Percentiles rank a stretch among this genome's conserved stretches.
Evolutionary conservation across 1,140 invertebrate genomes (phyloP).

Genomic region (Limonius californicus): DNA sequence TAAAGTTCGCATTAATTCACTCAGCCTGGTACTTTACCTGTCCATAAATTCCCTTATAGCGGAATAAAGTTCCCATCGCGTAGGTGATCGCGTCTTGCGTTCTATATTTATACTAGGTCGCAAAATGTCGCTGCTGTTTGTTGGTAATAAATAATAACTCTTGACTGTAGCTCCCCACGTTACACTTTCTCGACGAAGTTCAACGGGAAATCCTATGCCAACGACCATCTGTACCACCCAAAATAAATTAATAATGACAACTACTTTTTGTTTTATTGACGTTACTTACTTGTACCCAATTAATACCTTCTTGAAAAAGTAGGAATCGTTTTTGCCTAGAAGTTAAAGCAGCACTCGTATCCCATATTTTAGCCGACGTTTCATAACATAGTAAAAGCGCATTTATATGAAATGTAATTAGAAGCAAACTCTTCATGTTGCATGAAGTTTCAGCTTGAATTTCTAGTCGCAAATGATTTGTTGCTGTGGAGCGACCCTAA

Average conservation of each 20-base stretch:
- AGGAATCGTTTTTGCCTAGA: slow-evolving; percentile 35
- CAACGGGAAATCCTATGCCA: slow-evolving; percentile 40
- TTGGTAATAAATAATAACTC: slow-evolving; percentile 41
- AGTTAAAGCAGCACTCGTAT: slow-evolving; percentile 32
- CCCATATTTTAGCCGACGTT: slow-evolving; percentile 1
- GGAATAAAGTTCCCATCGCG: slow-evolving; percentile 44
- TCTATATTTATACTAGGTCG: slow-evolving; percentile 33
- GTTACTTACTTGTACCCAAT: slow-evolving; percentile 40
- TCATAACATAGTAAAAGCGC: not conserved
- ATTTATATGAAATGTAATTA: not conserved
- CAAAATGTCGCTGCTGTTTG: slow-evolving; percentile 35
- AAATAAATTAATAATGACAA: too few species aligned
- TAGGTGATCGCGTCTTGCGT: slow-evolving; percentile 33
- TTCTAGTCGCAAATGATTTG: not conserved
- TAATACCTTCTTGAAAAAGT: slow-evolving; percentile 37
- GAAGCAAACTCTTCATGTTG: not conserved
- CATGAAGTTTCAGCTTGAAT: not conserved
- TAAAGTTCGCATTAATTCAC: too few species aligned
- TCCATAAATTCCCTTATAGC: slow-evolving; percentile 37
- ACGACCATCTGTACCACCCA: slow-evolving; percentile 37
- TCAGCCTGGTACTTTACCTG: too few species aligned
- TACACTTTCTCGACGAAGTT: slow-evolving; percentile 35
- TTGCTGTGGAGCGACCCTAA: not conserved
- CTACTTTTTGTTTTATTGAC: not conserved
- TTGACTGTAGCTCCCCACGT: slow-evolving; percentile 40